Evolutionary conservation across 2,113 vertebrate genomes (phyloP).

Genomic region (Scartelaos histophorus): DNA sequence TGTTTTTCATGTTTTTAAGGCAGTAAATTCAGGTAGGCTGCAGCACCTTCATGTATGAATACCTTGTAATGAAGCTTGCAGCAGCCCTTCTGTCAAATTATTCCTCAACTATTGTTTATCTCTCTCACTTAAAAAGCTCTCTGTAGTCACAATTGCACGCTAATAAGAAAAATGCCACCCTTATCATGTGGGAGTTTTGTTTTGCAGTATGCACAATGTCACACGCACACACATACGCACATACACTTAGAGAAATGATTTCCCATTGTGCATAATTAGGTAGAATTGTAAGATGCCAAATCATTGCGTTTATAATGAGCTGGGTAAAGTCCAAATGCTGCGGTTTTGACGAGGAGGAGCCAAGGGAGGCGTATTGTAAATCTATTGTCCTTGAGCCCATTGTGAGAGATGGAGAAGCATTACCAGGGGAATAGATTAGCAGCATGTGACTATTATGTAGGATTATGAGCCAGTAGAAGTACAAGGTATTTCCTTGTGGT

Average conservation of each 20-base stretch:
- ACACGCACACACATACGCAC: constrained; percentile 4
- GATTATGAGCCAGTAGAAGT: constrained; percentile 8
- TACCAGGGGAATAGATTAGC: constrained; percentile 43
- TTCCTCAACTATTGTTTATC: constrained; percentile 7
- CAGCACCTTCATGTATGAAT: not conserved
- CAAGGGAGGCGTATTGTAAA: constrained; percentile 19
- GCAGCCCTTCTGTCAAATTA: constrained; percentile 9
- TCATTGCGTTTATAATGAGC: constrained; percentile 40
- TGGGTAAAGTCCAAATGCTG: constrained; percentile 31
- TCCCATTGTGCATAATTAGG: constrained; percentile 65
- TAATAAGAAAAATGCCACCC: constrained; percentile 6
- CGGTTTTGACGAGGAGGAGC: constrained; percentile 22
- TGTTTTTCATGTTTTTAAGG: no score
- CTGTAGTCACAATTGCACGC: constrained; percentile 6
- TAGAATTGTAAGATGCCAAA: constrained; percentile 24
- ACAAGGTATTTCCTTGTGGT: constrained; percentile 16
- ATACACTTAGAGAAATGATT: constrained; percentile 15
- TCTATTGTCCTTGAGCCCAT: constrained; percentile 23
- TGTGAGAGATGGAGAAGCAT: constrained; percentile 11
- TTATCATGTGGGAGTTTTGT: constrained; percentile 12
- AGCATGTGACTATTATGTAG: constrained; percentile 30
- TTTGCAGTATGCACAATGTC: constrained; percentile 6
- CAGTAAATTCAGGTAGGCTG: no score
- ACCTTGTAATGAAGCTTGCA: not conserved
- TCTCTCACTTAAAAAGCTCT: not conserved